phyloP scores from a whole-genome alignment of 2,888 invertebrate species.

The Eubasilissa splendida region DNA sequence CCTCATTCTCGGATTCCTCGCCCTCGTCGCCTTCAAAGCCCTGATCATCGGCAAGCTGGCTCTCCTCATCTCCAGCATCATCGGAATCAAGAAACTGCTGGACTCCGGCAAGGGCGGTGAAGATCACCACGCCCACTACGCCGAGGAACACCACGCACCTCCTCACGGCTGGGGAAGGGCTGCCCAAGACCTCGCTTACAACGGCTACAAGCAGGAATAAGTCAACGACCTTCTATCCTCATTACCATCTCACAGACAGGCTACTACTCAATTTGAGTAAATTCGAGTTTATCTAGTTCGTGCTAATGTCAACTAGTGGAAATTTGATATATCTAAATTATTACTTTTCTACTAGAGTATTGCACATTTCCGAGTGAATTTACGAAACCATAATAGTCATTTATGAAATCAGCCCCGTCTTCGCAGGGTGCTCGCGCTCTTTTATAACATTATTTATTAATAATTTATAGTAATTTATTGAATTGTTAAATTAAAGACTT shows the following conservation, averaged over 20 bases:
- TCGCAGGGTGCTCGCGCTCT: constrained; percentile 6
- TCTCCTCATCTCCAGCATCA: constrained; percentile 81
- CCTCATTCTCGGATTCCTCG: constrained; percentile 82
- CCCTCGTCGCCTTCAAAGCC: constrained; percentile 88
- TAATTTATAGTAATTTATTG: constrained; percentile 58
- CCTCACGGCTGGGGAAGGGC: constrained; percentile 73
- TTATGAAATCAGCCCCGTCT: not conserved
- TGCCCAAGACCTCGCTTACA: constrained; percentile 82
- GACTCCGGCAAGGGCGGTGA: constrained; percentile 76
- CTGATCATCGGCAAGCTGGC: constrained; percentile 88
- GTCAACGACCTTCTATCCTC: constrained; percentile 34
- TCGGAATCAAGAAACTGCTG: constrained; percentile 79
- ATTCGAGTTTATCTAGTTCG: constrained; percentile 51
- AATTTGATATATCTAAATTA: not conserved
- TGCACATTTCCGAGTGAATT: constrained; percentile 24
- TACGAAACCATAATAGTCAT: constrained; percentile 30
- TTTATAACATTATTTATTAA: constrained; percentile 47
- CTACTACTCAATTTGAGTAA: not conserved
- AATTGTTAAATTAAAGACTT: constrained; percentile 48
- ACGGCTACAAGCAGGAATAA: constrained; percentile 73
- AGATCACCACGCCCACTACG: constrained; percentile 82
- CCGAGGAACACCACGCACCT: constrained; percentile 73
- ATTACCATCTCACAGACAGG: constrained; percentile 2
- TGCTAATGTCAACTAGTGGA: not conserved
- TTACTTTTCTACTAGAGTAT: not conserved